phyloP scores from a whole-genome alignment of 2,113 vertebrate species.

The Apus apus region DNA sequence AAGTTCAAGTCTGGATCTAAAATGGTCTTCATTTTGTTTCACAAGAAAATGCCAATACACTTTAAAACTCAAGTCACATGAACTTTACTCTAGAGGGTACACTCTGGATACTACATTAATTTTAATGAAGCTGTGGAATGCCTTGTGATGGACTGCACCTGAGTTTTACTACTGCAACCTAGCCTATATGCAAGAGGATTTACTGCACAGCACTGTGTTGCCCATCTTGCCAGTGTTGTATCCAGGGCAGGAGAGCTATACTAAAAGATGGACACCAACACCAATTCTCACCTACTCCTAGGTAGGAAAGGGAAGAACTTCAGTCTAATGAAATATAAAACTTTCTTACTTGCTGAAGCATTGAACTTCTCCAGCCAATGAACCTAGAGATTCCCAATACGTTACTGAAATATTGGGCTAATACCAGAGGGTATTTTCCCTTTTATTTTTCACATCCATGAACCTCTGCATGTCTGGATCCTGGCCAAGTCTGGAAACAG shows the following conservation, averaged over 20 bases:
- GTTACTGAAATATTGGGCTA: slow-evolving; percentile 3
- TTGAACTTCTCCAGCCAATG: neutral
- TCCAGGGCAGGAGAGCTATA: neutral
- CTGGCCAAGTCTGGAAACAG: slow-evolving; percentile 46
- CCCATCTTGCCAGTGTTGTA: neutral
- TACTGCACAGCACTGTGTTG: neutral
- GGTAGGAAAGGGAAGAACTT: neutral
- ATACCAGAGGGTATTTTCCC: slow-evolving; percentile 49
- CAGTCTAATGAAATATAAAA: neutral
- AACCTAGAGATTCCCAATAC: neutral
- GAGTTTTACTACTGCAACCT: neutral
- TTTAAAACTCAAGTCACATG: neutral
- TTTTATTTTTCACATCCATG: slow-evolving; percentile 40
- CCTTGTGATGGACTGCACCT: neutral
- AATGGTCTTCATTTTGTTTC: neutral
- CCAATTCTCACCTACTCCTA: neutral
- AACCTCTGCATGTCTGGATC: slow-evolving; percentile 55
- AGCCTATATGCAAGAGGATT: neutral
- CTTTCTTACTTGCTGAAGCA: neutral
- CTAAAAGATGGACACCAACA: neutral
- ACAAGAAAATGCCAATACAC: neutral
- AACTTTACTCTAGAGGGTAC: neutral
- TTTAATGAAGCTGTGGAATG: neutral
- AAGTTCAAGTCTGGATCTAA: neutral
- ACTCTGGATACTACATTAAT: neutral